Conservation (phyloP, 2,888 invertebrate genomes). For the Drosophila paranaensis region DNA sequence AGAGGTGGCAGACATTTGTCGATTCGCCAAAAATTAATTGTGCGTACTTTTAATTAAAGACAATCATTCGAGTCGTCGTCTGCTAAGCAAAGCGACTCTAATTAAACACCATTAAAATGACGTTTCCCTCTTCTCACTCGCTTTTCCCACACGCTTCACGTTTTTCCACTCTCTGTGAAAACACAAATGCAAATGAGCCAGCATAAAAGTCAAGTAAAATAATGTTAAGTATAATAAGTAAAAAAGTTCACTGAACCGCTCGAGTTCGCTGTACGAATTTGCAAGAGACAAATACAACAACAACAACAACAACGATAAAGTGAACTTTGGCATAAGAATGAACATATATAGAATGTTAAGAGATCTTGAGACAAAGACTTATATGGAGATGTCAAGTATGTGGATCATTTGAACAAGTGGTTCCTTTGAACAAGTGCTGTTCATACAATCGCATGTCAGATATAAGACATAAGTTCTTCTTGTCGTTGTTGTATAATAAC, state of each 20-base stretch:
- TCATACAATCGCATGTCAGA: conserved; percentile 1
- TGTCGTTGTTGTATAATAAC: conserved; percentile 27
- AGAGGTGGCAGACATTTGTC: conserved; percentile 25
- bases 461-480: too few relatives aligned
- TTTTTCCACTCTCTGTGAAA: conserved; percentile 23
- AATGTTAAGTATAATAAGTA: conserved; percentile 28
- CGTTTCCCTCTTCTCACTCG: conserved; percentile 19
- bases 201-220: conserved; percentile 43
- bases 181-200: conserved; percentile 69
- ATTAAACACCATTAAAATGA: conserved; percentile 74
- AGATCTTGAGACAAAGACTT: conserved; percentile 33
- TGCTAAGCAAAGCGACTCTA: conserved; percentile 61
- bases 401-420: conserved; percentile 22
- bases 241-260: conserved; percentile 62
- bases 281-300: conserved; percentile 32
- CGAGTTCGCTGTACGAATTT: conserved; percentile 55
- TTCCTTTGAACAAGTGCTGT: conserved; percentile 23
- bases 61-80: conserved; percentile 61
- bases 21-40: conserved; percentile 56
- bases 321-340: conserved; percentile 55
- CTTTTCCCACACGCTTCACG: conserved; percentile 4
- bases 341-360: conserved; percentile 18
- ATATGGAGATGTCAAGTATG: conserved; percentile 22
- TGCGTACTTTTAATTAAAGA: conserved; percentile 70
- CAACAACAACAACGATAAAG: conserved; percentile 15